Percentiles rank a stretch among this genome's conserved stretches.
Conservation (phyloP, 2,888 invertebrate species). For the Lasioglossum villosulum region DNA sequence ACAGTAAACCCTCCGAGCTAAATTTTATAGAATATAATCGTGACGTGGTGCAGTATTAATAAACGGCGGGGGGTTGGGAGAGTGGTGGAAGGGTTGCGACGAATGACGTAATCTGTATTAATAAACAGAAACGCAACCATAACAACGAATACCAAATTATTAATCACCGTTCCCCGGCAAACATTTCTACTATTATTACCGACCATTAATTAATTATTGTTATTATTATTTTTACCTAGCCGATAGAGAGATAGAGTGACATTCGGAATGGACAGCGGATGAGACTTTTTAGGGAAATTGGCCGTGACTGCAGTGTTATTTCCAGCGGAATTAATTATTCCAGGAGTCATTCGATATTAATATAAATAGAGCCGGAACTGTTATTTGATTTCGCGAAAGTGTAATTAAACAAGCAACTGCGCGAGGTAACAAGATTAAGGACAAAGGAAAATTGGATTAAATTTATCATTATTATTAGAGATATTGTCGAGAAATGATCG, state of each 20-base stretch:
- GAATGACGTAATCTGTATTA: conserved; percentile 15
- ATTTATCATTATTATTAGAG: neutral
- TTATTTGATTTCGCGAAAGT: neutral
- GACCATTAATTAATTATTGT: neutral
- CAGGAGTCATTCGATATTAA: neutral
- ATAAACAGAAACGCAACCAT: conserved; percentile 5
- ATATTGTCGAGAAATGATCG: neutral
- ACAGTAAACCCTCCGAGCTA: neutral
- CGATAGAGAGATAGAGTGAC: neutral
- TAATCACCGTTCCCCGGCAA: neutral
- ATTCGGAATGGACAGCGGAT: neutral
- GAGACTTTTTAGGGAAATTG: neutral
- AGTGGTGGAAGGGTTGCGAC: neutral
- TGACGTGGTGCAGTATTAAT: neutral
- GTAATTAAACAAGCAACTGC: neutral
- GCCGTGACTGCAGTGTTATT: neutral
- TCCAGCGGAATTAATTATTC: neutral
- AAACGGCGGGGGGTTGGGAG: neutral
- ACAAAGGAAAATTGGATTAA: neutral
- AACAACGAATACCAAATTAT: neutral
- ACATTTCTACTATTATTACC: neutral
- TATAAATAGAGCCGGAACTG: neutral
- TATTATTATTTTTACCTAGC: neutral
- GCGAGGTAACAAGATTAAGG: neutral
- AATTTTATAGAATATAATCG: conserved; percentile 10